Base-by-base conservation (phyloP, 2,888 invertebrate species). In the Pammene fasciana region DNA sequence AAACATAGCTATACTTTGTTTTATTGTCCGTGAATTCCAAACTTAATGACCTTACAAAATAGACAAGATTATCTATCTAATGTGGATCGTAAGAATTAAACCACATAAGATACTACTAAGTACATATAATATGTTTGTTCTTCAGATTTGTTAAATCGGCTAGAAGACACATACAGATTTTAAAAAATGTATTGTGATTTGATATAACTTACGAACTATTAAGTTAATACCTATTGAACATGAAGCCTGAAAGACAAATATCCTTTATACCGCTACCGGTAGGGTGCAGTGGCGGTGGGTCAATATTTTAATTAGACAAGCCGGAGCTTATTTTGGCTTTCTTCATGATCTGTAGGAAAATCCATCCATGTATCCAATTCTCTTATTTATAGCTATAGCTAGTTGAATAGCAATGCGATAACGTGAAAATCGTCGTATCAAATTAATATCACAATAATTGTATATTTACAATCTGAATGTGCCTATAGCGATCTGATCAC, bases 401-500 rank as follows among this genome's bases (percentile, higher is more conserved):
- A 26, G 26, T 26, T 26, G 4, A 26, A 26, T 26, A 4, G 26
- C 26, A 26, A 26, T 26, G 26, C 26, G 2, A 26, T 26, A 3
- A 26, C 26, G 26, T n/a, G n/a, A n/a, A n/a, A n/a, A 26, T 26
- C 26, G 26, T 4, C 26, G 26, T 26, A 26, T 26, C 26, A 26
- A 26, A 26, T 26, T 26, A 26, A 26, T 26, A 26, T 26, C 26
- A 26, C 26, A 43, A 43, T 43, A 11, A 11, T 43, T 11, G 2
- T 38, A 38, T 11, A 43, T 43, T 50, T 18, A 26, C 26, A 26
- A 26, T 11, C 50, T 6, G 10, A 50, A 50, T 50, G 18, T 11
- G 18, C 11, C 26, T 13, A 70, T 70, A 60, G 46, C 13, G 41
- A 65, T 70, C 70, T 70, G 70, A 70, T 70, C 54, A 65, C 65